Conservation (phyloP, 2,888 invertebrate genomes). For the Resseliella maxima region DNA sequence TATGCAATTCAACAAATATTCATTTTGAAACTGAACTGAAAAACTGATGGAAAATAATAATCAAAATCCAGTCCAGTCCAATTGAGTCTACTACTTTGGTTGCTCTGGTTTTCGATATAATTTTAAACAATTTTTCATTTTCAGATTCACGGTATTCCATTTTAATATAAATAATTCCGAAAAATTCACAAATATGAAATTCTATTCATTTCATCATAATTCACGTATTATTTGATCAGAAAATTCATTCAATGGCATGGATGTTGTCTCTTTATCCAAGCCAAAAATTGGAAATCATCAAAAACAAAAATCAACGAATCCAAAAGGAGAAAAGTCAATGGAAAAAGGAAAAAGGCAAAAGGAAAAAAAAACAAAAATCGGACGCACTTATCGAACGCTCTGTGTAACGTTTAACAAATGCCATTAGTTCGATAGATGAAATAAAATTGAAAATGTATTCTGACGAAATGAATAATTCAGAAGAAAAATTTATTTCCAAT, state of each 20-base stretch:
- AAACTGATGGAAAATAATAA: not conserved
- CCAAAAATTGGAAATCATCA: slow-evolving; percentile 14
- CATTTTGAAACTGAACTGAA: not conserved
- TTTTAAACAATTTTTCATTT: not conserved
- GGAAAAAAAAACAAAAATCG: not conserved
- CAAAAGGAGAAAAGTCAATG: not conserved
- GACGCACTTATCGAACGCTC: slow-evolving; percentile 9
- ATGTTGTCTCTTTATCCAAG: not conserved
- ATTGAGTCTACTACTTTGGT: no score
- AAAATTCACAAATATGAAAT: not conserved
- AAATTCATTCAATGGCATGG: slow-evolving; percentile 20
- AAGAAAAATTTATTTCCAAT: slow-evolving; percentile 49
- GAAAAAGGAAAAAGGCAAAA: not conserved
- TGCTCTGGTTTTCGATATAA: not conserved
- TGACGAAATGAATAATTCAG: slow-evolving; percentile 51
- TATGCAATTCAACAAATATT: not conserved
- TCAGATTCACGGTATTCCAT: not conserved
- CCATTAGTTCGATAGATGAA: slow-evolving; percentile 53
- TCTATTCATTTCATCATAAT: slow-evolving; percentile 2
- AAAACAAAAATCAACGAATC: not conserved
- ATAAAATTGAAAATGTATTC: slow-evolving; percentile 43
- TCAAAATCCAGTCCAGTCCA: not conserved
- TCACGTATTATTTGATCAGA: not conserved
- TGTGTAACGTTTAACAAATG: slow-evolving; percentile 22
- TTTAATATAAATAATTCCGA: slow-evolving; percentile 37